phyloP scores from a whole-genome alignment of 2,797 vertebrate genomes.

The Periophthalmus magnuspinnatus region DNA sequence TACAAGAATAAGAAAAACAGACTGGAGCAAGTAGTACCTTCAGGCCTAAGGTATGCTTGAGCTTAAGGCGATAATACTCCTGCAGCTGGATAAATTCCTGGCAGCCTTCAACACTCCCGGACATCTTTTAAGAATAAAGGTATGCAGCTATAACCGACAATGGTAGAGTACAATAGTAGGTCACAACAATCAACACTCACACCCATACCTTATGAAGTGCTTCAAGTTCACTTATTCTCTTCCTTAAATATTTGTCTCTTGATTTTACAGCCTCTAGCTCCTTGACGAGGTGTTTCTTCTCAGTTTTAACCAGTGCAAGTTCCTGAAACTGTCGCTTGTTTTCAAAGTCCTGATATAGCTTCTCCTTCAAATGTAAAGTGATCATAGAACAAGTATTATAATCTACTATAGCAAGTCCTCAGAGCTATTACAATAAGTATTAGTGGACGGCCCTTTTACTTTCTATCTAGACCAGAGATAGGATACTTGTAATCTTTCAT shows the following conservation, averaged over 20 bases:
- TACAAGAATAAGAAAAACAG: background rate
- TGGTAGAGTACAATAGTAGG: background rate
- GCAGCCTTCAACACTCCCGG: conserved; percentile 83
- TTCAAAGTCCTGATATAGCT: conserved; percentile 73
- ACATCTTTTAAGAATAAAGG: conserved; percentile 21
- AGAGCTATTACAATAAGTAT: too few species aligned
- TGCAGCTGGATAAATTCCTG: conserved; percentile 85
- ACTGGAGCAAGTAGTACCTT: conserved; percentile 71
- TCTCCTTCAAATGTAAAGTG: conserved; percentile 75
- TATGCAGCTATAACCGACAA: background rate
- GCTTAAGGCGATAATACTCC: conserved; percentile 79
- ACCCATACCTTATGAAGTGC: conserved; percentile 81
- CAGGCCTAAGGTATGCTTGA: conserved; percentile 78
- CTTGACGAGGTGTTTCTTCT: conserved; percentile 76
- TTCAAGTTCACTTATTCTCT: conserved; percentile 78
- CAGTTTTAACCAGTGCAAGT: conserved; percentile 65
- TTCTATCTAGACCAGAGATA: too few species aligned
- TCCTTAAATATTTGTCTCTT: conserved; percentile 76
- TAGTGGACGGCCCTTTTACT: too few species aligned
- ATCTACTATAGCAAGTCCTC: too few species aligned
- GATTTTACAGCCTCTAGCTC: conserved; percentile 79
- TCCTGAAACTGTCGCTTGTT: conserved; percentile 73
- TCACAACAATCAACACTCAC: background rate
- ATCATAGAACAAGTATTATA: background rate
- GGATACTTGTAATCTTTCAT: background rate